Percentiles rank a stretch among this genome's conserved stretches.
These are phyloP conservation scores for Teleogryllus occipitalis DNA, from an alignment of 1,140 invertebrate species.

Conservation along the genomic window DNA sequence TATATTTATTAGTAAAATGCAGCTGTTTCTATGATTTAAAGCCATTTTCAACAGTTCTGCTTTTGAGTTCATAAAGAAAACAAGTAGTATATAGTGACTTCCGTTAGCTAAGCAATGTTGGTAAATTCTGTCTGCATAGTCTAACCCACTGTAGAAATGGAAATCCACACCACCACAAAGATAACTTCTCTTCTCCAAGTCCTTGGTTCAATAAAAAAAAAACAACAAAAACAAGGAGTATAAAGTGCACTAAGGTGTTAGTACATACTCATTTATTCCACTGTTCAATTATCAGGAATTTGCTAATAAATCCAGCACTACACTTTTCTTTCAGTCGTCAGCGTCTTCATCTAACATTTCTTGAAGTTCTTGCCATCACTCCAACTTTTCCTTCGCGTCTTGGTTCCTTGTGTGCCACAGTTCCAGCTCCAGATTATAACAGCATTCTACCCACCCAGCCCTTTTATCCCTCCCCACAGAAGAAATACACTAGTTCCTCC, in stretches of 20 bases:
- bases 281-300: constrained; percentile 1
- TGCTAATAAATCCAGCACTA: constrained; percentile 7
- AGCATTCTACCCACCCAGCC: background rate
- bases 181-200: constrained; percentile 9
- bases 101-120: background rate
- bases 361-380: background rate
- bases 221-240: background rate
- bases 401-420: constrained; percentile 3
- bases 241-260: background rate
- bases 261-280: constrained; percentile 4
- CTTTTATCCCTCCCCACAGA: background rate
- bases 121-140: constrained; percentile 1
- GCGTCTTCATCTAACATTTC: constrained; percentile 6
- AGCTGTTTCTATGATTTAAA: constrained; percentile 1
- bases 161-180: background rate
- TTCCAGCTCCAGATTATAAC: background rate
- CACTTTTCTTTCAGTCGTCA: constrained; percentile 3
- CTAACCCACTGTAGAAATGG: constrained; percentile 3
- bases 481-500: background rate
- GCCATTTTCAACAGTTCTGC: background rate
- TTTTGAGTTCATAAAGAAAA: constrained; percentile 2
- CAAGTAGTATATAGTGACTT: background rate
- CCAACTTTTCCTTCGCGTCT: background rate
- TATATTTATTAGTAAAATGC: background rate
- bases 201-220: constrained; percentile 3